Evolutionary conservation across 2,888 invertebrate genomes (phyloP).

Genomic region (Oxycera nigricornis): DNA sequence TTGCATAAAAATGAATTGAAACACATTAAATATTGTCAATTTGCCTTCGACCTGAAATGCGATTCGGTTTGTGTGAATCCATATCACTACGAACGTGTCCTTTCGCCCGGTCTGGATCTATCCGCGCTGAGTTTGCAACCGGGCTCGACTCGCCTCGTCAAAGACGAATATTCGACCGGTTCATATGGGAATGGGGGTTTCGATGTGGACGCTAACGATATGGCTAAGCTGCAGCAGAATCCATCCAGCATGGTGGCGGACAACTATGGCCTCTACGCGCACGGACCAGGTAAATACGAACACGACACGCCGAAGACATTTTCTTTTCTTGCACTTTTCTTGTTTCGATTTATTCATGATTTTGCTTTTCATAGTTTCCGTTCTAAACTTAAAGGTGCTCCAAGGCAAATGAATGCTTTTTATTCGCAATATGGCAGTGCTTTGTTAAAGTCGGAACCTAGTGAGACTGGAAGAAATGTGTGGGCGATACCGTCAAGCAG

Average conservation of each 20-base stretch:
- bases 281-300: constrained; percentile 54
- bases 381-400: constrained; percentile 55
- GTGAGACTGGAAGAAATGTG: constrained; percentile 57
- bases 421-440: constrained; percentile 56
- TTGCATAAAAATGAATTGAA: constrained; percentile 99
- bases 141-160: constrained; percentile 82
- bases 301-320: not conserved
- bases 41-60: constrained; percentile 98
- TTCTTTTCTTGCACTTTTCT: constrained; percentile 14
- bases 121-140: constrained; percentile 90
- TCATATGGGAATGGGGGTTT: constrained; percentile 66
- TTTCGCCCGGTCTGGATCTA: constrained; percentile 96
- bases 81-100: constrained; percentile 98
- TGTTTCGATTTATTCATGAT: constrained; percentile 32
- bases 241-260: constrained; percentile 64
- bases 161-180: constrained; percentile 90
- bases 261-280: constrained; percentile 57
- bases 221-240: constrained; percentile 75
- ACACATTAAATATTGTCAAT: constrained; percentile 97
- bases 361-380: constrained; percentile 50
- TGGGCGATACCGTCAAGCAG: constrained; percentile 61
- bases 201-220: constrained; percentile 65
- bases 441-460: constrained; percentile 60
- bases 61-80: constrained; percentile 99
- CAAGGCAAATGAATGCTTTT: constrained; percentile 61